Base-by-base conservation (phyloP, 2,888 invertebrate genomes). In the Hydroisotoma schaefferi region DNA sequence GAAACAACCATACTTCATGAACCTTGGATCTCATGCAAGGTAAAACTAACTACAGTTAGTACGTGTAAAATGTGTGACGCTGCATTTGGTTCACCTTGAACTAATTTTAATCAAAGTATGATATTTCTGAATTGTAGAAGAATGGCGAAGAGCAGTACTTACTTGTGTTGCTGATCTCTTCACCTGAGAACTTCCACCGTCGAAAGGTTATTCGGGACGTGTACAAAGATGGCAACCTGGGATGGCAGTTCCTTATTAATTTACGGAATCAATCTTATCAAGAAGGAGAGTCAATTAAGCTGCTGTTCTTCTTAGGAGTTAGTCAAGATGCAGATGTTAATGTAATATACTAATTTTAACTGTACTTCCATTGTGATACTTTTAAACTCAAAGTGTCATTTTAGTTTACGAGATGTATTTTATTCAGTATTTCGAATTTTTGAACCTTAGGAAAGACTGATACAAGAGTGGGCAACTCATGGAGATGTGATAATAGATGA, bases 401-500 rank as follows among this genome's bases (percentile, higher is more conserved):
- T n/a, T n/a, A n/a, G n/a, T n/a, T n/a, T n/a, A 6, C 18, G 20
- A n/a, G 43, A 43, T n/a, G 43, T 43, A 5, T 43, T 43, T 43
- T 43, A n/a, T 18, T 22, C n/a, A 22, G 43, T 5, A 43, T 43
- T 5, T n/a, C n/a, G n/a, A n/a, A n/a, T n/a, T n/a, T n/a, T n/a
- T n/a, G n/a, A n/a, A n/a, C n/a, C n/a, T 6, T 53, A 69, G 68
- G 55, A 54, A n/a, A 48, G 44, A 18, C 12, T 71, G 10, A 29
- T 38, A 37, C 37, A 48, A 10, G 72, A 72, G 47, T 59, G 55
- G 43, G 51, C 48, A 5, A 27, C 51, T 2, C 28, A 70, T 46
- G 66, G 62, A n/a, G 72, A 72, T 47, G 29, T 71, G 15, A 52
- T 72, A 27, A 55, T 69, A 2, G 71, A 71, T 22, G 61, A 70